phyloP scores from a whole-genome alignment of 2,888 invertebrate genomes.

The Philereme vetulata region DNA sequence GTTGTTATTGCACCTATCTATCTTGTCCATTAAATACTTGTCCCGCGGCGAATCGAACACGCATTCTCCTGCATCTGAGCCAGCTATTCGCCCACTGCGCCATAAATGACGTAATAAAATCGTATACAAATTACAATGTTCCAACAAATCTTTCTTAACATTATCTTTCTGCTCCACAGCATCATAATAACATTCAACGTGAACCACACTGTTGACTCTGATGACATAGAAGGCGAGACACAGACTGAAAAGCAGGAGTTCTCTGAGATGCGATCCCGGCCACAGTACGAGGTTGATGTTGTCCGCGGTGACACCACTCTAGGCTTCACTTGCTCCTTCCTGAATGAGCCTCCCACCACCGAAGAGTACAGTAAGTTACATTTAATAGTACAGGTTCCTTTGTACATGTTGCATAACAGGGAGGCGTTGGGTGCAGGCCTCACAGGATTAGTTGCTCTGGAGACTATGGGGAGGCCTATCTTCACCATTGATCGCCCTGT shows the following conservation, averaged over 20 bases:
- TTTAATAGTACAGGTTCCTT: no score
- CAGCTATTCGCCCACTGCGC: no score
- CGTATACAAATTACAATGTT: no score
- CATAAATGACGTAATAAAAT: no score
- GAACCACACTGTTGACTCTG: conserved; percentile 96
- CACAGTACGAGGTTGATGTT: conserved; percentile 95
- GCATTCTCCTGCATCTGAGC: no score
- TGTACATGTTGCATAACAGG: neutral
- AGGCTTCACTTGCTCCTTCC: conserved; percentile 93
- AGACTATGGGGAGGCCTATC: no score
- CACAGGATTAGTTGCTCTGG: no score
- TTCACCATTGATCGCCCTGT: no score
- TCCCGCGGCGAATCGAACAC: no score
- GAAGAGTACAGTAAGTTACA: conserved; percentile 86
- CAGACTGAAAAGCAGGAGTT: conserved; percentile 88
- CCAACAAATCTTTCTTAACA: no score
- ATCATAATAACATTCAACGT: conserved; percentile 91
- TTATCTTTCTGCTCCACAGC: conserved; percentile 49
- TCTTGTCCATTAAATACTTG: no score
- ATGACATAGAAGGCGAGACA: conserved; percentile 87
- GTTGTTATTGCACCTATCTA: no score
- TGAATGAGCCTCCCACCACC: conserved; percentile 86
- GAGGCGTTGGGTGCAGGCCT: neutral
- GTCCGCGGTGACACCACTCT: conserved; percentile 90
- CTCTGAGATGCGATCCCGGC: conserved; percentile 94